Evolutionary conservation across 2,113 vertebrate species (phyloP).

Genomic region (Scatophagus argus): DNA sequence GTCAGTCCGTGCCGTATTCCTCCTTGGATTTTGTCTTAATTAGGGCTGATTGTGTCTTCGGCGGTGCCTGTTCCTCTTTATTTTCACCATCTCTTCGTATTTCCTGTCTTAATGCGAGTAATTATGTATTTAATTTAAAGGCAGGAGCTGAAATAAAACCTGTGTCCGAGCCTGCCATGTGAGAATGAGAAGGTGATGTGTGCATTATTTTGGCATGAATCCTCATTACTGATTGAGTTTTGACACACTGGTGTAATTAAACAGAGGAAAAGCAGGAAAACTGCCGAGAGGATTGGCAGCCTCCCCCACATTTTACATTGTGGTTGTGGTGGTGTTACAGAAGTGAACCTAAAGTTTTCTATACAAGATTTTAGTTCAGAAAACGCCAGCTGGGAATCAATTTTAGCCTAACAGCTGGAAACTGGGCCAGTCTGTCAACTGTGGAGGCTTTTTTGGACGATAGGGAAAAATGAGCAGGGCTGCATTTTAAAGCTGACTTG

Average conservation of each 20-base stretch:
- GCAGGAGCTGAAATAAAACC: conserved; percentile 3
- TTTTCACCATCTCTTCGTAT: not conserved
- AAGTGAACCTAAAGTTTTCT: conserved; percentile 3
- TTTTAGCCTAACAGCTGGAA: conserved; percentile 37
- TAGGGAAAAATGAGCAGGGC: conserved; percentile 11
- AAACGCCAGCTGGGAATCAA: conserved; percentile 37
- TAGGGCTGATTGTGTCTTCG: conserved; percentile 20
- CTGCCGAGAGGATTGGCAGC: conserved; percentile 20
- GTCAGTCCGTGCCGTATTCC: not conserved
- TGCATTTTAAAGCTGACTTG: not conserved
- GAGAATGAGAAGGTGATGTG: conserved; percentile 7
- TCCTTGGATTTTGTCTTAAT: not conserved
- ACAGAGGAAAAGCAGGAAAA: conserved; percentile 13
- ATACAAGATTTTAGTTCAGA: conserved; percentile 8
- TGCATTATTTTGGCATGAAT: conserved; percentile 52
- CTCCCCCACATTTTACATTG: conserved; percentile 14
- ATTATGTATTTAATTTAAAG: conserved; percentile 11
- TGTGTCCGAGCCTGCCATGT: not conserved
- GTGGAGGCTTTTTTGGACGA: not conserved
- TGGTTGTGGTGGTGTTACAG: not conserved
- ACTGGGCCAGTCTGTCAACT: conserved; percentile 15
- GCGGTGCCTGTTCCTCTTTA: not conserved
- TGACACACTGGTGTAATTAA: conserved; percentile 43
- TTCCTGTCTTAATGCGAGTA: not conserved
- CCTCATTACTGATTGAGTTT: conserved; percentile 28